Evolutionary conservation across 2,888 invertebrate genomes (phyloP).

Genomic region (Sphecodes monilicornis): DNA sequence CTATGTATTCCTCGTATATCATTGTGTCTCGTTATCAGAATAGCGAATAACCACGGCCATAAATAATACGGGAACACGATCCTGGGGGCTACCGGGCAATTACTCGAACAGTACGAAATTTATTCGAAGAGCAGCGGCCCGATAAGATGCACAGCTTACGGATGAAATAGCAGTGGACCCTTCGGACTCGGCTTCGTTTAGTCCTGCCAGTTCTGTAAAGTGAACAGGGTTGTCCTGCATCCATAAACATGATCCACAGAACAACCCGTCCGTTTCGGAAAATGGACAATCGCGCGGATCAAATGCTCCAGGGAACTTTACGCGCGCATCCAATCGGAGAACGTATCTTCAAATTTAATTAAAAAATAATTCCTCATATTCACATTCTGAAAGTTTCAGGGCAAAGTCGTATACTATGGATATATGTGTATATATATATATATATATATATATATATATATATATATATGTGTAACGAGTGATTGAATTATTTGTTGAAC

Average conservation of each 20-base stretch:
- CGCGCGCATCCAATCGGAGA: neutral
- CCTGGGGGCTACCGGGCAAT: conserved; percentile 33
- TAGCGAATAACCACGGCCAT: conserved; percentile 36
- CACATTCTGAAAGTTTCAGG: neutral
- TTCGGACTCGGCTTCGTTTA: conserved; percentile 54
- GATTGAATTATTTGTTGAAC: no score
- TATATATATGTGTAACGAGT: no score
- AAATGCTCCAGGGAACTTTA: conserved; percentile 36
- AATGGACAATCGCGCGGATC: conserved; percentile 34
- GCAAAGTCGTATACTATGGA: no score
- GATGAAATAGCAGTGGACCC: conserved; percentile 54
- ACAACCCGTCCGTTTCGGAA: conserved; percentile 12
- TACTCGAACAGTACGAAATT: conserved; percentile 52
- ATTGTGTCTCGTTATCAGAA: conserved; percentile 41
- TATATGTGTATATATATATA: no score
- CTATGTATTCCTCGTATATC: conserved; percentile 17
- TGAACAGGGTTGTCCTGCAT: conserved; percentile 54
- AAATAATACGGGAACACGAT: conserved; percentile 39
- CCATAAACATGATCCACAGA: conserved; percentile 45
- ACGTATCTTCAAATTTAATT: neutral
- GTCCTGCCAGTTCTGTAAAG: conserved; percentile 23
- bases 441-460: no score
- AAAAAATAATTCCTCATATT: neutral
- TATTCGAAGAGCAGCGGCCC: conserved; percentile 54
- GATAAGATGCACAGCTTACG: conserved; percentile 56